Percentiles rank a stretch among this genome's conserved stretches.
Conservation (phyloP, 2,113 vertebrate genomes). For the Toxostoma redivivum region DNA sequence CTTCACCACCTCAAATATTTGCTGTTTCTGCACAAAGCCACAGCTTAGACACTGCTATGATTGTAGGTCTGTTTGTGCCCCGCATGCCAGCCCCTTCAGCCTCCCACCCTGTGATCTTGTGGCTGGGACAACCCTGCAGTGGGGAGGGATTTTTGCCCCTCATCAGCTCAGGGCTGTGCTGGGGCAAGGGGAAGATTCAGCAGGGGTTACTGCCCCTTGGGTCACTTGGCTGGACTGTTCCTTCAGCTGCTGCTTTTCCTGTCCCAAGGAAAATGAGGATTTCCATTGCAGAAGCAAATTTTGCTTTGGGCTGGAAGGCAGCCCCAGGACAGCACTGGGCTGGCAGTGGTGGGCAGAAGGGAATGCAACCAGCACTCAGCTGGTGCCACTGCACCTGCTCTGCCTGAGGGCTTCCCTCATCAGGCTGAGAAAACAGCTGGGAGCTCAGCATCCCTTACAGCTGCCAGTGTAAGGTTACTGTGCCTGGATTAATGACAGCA, state of each 20-base stretch:
- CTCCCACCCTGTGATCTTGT: fast-evolving
- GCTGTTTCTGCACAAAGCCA: background rate
- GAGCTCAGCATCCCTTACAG: background rate
- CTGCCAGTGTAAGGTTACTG: background rate
- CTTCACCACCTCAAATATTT: background rate
- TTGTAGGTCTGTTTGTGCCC: background rate
- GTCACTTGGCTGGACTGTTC: background rate
- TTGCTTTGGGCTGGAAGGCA: background rate
- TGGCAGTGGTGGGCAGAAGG: fast-evolving
- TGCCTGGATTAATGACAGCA: background rate
- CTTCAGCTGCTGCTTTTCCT: background rate
- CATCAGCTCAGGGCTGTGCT: background rate
- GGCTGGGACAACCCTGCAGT: background rate
- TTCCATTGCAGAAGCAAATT: background rate
- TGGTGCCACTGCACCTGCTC: background rate
- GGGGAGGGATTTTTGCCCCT: background rate
- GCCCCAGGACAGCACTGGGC: background rate
- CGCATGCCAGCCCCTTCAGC: background rate
- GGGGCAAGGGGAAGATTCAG: background rate
- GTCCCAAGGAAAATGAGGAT: background rate
- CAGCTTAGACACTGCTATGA: background rate
- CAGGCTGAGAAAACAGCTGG: background rate
- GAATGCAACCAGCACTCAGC: background rate
- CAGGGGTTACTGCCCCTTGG: background rate
- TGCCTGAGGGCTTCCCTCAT: fast-evolving